Base-by-base conservation (phyloP, 2,888 invertebrate species). In the Nowickia ferox region DNA sequence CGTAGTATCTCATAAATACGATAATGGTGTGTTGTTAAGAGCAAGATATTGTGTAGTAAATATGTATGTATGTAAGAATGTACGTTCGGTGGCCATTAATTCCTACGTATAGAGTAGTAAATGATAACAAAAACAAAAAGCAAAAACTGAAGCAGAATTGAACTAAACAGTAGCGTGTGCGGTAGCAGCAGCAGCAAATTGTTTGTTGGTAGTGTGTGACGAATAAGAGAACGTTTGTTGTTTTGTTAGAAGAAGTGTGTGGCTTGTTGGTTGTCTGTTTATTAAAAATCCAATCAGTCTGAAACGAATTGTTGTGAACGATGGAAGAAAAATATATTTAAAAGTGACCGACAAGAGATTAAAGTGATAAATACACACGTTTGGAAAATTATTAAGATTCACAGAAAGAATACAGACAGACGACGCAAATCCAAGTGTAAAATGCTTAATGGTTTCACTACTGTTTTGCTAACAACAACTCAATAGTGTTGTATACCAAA, bases 261-360 rank as follows among this genome's bases (percentile, higher is more conserved):
- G 89, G 89, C 87, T 87, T 87, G 89, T 89, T 89, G 88, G 90
- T 88, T 89, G 89, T 88, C 89, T 89, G 89, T 87, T 89, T 88
- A 84, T 75, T 84, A 68, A 82, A 87, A 87, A 88, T 88, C 87
- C 87, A 86, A 87, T 91, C 92, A 91, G 92, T 91, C 90, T 89
- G 89, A 90, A 90, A 88, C 91, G 92, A 91, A 90, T 90, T 90
- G 91, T 90, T 90, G 89, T 90, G 90, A 89, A 89, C 88, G 90
- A 89, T 90, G 91, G 91, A 89, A 89, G 90, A 69, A 69, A 78
- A 76, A 66, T 83, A 79, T 55, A 72, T 86, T 79, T 86, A 79
- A 53, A 66, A 80, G 71, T 59, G 44, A 51, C 69, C 69, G 44
- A 79, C 19, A 48, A 65, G 9, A 51, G 68, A 72, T 51, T 55